Percentiles rank a stretch among this genome's conserved stretches.
Conservation (phyloP, 23 tunicate genomes). For the Trididemnum clinides region DNA sequence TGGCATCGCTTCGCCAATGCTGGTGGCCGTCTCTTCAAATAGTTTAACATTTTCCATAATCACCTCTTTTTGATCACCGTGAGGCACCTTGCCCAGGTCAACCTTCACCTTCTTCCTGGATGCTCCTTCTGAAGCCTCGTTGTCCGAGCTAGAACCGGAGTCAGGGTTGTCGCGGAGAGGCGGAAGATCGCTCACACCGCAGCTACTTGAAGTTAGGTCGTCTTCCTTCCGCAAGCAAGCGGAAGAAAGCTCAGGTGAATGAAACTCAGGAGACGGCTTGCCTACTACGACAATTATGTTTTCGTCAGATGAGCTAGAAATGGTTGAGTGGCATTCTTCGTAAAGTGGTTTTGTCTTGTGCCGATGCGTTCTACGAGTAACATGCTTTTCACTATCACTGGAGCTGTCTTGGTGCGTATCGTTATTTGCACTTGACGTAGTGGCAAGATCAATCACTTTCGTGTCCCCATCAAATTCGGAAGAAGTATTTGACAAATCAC, state of each 20-base stretch:
- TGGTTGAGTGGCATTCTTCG: not conserved
- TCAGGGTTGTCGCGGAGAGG: too few species aligned
- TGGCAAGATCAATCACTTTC: not conserved
- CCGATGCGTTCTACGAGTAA: not conserved
- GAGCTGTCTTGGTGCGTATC: slow-evolving; percentile 30
- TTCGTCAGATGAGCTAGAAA: not conserved
- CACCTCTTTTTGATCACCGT: too few species aligned
- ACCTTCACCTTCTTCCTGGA: too few species aligned
- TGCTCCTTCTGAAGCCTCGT: too few species aligned
- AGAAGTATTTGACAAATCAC: not conserved
- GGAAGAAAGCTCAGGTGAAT: too few species aligned
- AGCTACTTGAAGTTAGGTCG: too few species aligned
- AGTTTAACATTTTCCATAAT: not conserved
- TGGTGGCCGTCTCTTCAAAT: not conserved
- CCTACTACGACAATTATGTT: too few species aligned
- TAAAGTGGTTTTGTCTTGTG: not conserved
- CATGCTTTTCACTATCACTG: not conserved
- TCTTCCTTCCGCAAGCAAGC: too few species aligned
- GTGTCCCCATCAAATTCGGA: not conserved
- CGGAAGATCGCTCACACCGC: too few species aligned
- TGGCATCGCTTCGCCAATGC: not conserved
- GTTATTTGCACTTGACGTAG: slow-evolving; percentile 43
- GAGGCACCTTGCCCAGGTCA: too few species aligned
- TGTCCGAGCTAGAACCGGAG: too few species aligned
- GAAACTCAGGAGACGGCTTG: too few species aligned